Evolutionary conservation across 2,797 vertebrate species (phyloP).

Genomic region (Ibycter americanus): DNA sequence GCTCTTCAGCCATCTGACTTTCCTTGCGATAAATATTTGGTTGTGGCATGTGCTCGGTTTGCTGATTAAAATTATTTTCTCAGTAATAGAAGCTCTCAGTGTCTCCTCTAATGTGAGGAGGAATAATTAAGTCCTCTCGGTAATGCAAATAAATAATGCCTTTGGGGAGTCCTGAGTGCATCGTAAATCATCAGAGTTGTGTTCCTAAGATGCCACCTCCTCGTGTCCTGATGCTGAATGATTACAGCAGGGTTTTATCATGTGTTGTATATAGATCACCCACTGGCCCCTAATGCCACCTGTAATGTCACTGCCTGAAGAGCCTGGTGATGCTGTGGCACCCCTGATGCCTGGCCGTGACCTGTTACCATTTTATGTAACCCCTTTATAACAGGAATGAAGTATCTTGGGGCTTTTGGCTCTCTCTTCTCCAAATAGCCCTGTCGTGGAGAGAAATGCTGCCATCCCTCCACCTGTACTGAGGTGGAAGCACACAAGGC

Average conservation of each 20-base stretch:
- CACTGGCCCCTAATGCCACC: not conserved
- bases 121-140: conserved; percentile 33
- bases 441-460: rapidly evolving
- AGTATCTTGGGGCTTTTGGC: not conserved
- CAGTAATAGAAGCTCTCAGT: not conserved
- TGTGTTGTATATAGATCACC: not conserved
- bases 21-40: not conserved
- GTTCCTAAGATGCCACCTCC: not conserved
- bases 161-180: conserved; percentile 18
- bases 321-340: not conserved
- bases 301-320: not conserved
- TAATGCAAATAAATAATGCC: conserved; percentile 34
- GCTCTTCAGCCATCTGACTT: not conserved
- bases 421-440: not conserved
- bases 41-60: not conserved
- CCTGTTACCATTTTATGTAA: not conserved
- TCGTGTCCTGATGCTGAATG: not conserved
- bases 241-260: not conserved
- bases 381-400: not conserved
- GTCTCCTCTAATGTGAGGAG: conserved; percentile 16
- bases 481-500: not conserved
- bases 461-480: rapidly evolving
- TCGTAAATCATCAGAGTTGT: not conserved
- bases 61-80: conserved; percentile 22
- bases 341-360: not conserved